These are phyloP conservation scores for Leptoclinus maculatus DNA, from an alignment of 2,797 vertebrate species.

Conservation along the genomic window DNA sequence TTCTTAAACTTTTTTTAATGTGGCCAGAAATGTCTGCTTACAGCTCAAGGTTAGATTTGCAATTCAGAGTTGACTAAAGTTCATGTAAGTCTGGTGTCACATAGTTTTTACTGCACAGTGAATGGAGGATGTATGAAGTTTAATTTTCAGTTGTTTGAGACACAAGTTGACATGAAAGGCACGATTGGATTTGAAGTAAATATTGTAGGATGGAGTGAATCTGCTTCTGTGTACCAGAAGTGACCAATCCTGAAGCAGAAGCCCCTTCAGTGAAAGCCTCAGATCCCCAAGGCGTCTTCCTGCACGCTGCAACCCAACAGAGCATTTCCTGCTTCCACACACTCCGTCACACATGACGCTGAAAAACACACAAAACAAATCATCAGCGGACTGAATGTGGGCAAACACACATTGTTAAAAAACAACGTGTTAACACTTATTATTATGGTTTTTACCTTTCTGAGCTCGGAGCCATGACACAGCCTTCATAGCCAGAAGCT, in stretches of 20 bases:
- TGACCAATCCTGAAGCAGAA: neutral
- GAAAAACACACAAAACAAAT: conserved; percentile 9
- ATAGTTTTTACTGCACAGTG: neutral
- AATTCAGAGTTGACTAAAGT: too few species aligned
- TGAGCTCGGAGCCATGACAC: conserved; percentile 78
- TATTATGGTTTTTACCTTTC: conserved; percentile 72
- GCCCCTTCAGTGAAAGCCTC: conserved; percentile 15
- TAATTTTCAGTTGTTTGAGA: neutral
- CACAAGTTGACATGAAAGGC: neutral
- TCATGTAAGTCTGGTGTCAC: too few species aligned
- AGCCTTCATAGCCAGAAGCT: conserved; percentile 85
- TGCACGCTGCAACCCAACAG: conserved; percentile 59
- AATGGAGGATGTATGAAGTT: neutral
- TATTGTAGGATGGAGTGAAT: neutral
- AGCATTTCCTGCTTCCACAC: conserved; percentile 68
- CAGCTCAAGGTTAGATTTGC: too few species aligned
- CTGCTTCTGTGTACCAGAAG: neutral
- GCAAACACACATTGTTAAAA: neutral
- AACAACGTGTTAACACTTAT: neutral
- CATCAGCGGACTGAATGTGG: neutral
- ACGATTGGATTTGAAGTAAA: neutral
- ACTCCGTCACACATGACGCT: conserved; percentile 56
- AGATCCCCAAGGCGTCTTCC: conserved; percentile 56
- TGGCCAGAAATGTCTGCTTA: too few species aligned
- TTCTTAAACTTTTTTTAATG: too few species aligned